Evolutionary conservation across 2,888 invertebrate species (phyloP).

Genomic region (Allacma fusca): DNA sequence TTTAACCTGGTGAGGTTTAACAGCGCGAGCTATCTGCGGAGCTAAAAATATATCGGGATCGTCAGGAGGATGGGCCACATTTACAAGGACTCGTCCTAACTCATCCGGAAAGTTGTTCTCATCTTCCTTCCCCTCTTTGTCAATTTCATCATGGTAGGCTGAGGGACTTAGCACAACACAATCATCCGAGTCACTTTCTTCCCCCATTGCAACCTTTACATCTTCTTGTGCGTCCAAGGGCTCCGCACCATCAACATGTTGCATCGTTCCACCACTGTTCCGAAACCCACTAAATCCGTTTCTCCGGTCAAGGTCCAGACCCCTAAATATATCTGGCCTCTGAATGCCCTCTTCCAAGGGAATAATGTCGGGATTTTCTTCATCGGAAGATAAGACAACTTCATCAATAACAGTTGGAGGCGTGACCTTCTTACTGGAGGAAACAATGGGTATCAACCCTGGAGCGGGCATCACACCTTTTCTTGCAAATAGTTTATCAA

Average conservation of each 20-base stretch:
- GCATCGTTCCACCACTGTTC: constrained; percentile 40
- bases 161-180: constrained; percentile 83
- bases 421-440: neutral
- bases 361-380: constrained; percentile 54
- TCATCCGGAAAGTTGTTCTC: constrained; percentile 89
- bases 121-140: constrained; percentile 89
- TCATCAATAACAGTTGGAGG: constrained; percentile 35
- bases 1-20: constrained; percentile 90
- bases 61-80: constrained; percentile 88
- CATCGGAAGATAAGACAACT: constrained; percentile 58
- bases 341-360: neutral
- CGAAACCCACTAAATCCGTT: constrained; percentile 14
- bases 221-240: neutral
- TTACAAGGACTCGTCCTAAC: constrained; percentile 88
- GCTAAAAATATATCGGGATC: constrained; percentile 92
- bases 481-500: constrained; percentile 14
- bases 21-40: constrained; percentile 84
- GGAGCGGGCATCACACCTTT: constrained; percentile 16
- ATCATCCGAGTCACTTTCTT: constrained; percentile 82
- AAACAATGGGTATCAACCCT: neutral
- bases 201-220: constrained; percentile 65
- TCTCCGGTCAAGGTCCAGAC: neutral
- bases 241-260: neutral
- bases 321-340: neutral
- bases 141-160: constrained; percentile 76